Percentiles rank a stretch among this genome's conserved stretches.
Conservation (phyloP, 2,113 vertebrate species). For the Nycticryphes semicollaris region DNA sequence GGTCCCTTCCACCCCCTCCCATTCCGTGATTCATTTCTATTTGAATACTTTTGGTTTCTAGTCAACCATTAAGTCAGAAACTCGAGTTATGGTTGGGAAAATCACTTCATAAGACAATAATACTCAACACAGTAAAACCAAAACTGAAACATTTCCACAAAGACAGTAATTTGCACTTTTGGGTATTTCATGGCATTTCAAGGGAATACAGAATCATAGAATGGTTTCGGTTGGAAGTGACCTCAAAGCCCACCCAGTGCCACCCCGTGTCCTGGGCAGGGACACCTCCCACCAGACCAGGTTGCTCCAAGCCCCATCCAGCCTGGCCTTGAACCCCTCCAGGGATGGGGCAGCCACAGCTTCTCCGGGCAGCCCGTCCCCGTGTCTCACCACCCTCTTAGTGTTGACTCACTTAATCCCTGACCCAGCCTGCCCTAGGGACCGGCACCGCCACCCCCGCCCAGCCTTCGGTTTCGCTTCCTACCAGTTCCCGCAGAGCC, state of each 20-base stretch:
- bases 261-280: neutral
- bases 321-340: neutral
- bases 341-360: neutral
- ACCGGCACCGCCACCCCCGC: neutral
- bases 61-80: rapidly evolving
- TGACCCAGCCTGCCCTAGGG: neutral
- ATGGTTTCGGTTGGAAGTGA: neutral
- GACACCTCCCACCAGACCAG: neutral
- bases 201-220: neutral
- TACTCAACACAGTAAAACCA: neutral
- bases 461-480: neutral
- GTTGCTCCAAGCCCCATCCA: neutral
- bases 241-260: neutral
- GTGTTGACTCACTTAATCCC: neutral
- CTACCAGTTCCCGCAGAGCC: conserved; percentile 80
- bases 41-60: rapidly evolving
- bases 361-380: neutral
- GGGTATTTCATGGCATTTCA: rapidly evolving
- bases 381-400: neutral
- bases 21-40: neutral
- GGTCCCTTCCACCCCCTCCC: neutral
- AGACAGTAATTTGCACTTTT: rapidly evolving
- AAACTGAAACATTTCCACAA: rapidly evolving
- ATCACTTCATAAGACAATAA: rapidly evolving
- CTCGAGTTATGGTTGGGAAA: rapidly evolving